Percentiles rank a stretch among this genome's conserved stretches.
Evolutionary conservation across 2,888 invertebrate genomes (phyloP).

Genomic region (Bellardia pandia): DNA sequence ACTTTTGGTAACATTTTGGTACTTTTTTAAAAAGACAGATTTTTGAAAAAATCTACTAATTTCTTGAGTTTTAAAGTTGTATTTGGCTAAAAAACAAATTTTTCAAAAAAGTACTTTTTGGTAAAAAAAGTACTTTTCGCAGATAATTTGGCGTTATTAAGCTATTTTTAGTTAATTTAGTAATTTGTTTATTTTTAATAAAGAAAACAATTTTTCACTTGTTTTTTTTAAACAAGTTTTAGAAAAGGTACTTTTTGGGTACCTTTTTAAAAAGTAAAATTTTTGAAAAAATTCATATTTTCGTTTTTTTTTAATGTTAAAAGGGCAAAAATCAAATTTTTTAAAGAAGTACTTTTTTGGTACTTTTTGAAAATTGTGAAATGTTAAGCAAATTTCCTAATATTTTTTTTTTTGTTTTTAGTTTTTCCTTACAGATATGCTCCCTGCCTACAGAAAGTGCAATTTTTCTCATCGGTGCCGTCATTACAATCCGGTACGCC

Average conservation of each 20-base stretch:
- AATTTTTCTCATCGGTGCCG: constrained; percentile 85
- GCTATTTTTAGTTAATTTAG: no score
- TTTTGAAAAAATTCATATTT: not conserved
- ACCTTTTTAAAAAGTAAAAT: no score
- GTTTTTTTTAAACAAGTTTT: not conserved
- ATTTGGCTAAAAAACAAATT: not conserved
- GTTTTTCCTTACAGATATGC: constrained; percentile 83
- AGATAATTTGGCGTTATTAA: no score
- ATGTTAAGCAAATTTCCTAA: constrained; percentile 54
- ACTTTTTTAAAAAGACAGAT: no score
- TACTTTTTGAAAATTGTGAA: not conserved
- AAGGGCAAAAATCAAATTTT: not conserved
- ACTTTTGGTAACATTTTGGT: not conserved
- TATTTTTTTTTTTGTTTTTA: constrained; percentile 1
- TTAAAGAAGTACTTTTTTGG: not conserved
- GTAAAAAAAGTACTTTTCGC: not conserved
- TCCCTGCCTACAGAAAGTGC: constrained; percentile 82
- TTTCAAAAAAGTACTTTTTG: not conserved
- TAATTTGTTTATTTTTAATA: not conserved
- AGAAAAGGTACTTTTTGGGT: not conserved
- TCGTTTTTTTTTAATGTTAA: not conserved
- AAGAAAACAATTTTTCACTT: no score
- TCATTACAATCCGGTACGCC: constrained; percentile 85
- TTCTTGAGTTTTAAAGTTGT: no score
- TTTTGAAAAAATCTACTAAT: no score